Conservation (phyloP, 2,797 vertebrate species). For the Halcyon smyrnensis region DNA sequence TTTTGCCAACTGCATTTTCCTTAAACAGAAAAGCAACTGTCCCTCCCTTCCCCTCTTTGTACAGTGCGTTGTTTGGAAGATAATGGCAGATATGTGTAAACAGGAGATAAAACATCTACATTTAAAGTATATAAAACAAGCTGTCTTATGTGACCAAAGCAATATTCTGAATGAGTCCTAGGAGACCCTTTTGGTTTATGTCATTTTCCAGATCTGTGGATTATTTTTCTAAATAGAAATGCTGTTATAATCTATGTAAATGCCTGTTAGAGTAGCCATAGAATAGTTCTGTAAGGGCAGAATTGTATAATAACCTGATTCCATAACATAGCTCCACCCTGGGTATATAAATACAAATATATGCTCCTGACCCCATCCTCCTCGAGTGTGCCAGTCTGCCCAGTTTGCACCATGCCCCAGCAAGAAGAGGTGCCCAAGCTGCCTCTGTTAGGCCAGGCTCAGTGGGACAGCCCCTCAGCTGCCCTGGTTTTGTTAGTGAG, state of each 20-base stretch:
- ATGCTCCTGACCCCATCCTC: fast-evolving
- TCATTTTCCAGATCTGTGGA: not conserved
- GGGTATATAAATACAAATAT: too few relatives aligned
- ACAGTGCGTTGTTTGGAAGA: not conserved
- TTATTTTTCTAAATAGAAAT: not conserved
- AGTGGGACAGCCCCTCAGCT: not conserved
- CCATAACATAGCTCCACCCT: constrained; percentile 3
- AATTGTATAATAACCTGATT: constrained; percentile 17
- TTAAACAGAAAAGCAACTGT: not conserved
- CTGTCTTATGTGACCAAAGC: not conserved
- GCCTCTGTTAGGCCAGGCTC: not conserved
- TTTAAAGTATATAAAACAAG: not conserved
- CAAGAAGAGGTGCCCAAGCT: not conserved
- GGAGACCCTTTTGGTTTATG: not conserved
- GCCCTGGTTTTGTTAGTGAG: not conserved
- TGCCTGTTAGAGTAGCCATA: not conserved
- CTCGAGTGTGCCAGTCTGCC: not conserved
- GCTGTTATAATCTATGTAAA: not conserved
- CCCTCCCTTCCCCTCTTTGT: not conserved
- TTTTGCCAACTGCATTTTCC: not conserved
- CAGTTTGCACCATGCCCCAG: not conserved
- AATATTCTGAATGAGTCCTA: not conserved
- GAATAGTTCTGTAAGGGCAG: constrained; percentile 20
- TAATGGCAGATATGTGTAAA: not conserved
- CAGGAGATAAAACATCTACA: not conserved